These are phyloP conservation scores for Varroa destructor DNA, from an alignment of 1,140 invertebrate genomes.

Conservation along the genomic window DNA sequence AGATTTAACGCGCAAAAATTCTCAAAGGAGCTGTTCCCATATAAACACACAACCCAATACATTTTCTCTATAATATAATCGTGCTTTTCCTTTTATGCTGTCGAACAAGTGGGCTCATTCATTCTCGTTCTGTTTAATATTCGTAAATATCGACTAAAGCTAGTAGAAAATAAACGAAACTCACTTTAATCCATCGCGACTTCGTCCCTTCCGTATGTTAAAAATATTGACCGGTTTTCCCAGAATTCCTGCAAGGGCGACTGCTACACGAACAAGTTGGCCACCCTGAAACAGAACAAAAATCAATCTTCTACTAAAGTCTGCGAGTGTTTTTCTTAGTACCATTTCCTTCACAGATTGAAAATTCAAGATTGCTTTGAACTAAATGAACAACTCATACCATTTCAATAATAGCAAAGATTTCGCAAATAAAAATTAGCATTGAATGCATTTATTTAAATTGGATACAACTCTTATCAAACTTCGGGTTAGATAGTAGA, in stretches of 20 bases:
- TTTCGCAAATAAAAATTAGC: too few species aligned
- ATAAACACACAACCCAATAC: constrained; percentile 1
- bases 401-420: too few species aligned
- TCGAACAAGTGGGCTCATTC: not conserved
- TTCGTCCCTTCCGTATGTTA: constrained; percentile 64
- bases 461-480: too few species aligned
- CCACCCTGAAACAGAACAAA: constrained; percentile 54
- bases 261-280: constrained; percentile 65
- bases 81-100: not conserved
- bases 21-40: not conserved
- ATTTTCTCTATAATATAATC: constrained; percentile 9
- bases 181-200: constrained; percentile 61
- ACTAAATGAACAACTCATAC: too few species aligned
- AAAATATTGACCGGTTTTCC: constrained; percentile 55
- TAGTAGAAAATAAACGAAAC: too few species aligned
- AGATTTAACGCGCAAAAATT: not conserved
- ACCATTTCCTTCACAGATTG: too few species aligned
- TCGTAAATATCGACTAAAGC: too few species aligned
- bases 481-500: too few species aligned
- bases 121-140: too few species aligned
- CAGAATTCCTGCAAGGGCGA: constrained; percentile 60
- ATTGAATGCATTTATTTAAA: too few species aligned
- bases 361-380: too few species aligned
- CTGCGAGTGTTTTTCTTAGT: too few species aligned
- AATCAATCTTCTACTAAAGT: constrained; percentile 31